Evolutionary conservation across 2,797 vertebrate genomes (phyloP), one percentile per base, ranked within the genome.

Genomic region (Rhincodon typus): DNA sequence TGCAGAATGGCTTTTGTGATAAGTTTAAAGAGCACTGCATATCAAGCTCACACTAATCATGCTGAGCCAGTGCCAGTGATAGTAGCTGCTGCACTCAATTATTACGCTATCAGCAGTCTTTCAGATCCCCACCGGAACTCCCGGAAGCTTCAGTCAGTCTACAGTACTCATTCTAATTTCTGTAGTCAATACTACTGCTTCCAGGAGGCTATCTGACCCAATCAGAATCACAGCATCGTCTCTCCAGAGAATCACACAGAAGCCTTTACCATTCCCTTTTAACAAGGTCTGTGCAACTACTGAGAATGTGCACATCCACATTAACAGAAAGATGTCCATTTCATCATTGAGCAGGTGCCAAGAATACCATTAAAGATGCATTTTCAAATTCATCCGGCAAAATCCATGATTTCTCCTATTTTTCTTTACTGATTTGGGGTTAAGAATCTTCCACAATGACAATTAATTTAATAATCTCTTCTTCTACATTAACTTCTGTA

Each of bases 391-490:
- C 34, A 70, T 21, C 69, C 46, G 69, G 69, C 94, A 94, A 46
- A 69, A 94, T 12, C 94, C 38, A 94, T 94, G 69, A 94, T 4
- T 70, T 62, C 57, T 62, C 12, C 57, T 69, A 70, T 94, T 94
- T 94, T 70, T 74, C 69, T 94, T 94, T 34, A 94, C 94, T 6
- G 69, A 74, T 94, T 94, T 74, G 42, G 38, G 69, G 19, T 53
- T 53, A 72, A 42, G 42, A 94, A 93, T 2, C n/a, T 93, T 93
- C 34, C 72, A 27, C 4, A 17, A 50, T 74, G 42, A 53, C 38
- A 94, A 74, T 94, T 94, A 74, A 13, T 69, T n/a, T n/a, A n/a
- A n/a, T n/a, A n/a, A n/a, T n/a, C n/a, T n/a, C n/a, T n/a, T n/a
- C n/a, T n/a, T n/a, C n/a, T n/a, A n/a, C 6, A 30, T 94, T 74